Base-by-base conservation (phyloP, 37 sponge, comb jelly and placozoan species). In the Tethya wilhelma region DNA sequence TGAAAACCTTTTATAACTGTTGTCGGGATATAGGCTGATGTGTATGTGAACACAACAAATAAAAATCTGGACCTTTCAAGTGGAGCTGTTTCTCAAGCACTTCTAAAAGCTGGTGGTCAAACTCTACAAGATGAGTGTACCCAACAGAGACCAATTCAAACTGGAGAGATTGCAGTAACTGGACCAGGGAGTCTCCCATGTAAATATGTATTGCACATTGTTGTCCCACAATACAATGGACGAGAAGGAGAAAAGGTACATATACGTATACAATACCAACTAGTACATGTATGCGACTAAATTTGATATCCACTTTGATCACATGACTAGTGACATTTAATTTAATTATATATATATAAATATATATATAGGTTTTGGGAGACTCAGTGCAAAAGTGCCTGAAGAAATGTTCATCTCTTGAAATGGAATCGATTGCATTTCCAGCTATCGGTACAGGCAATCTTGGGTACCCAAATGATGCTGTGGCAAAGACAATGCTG, bases 1-100 rank as follows among this genome's bases (percentile, higher is more conserved):
- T n/a, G n/a, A n/a, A n/a, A n/a, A n/a, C n/a, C n/a, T n/a, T n/a
- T n/a, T n/a, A n/a, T n/a, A n/a, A n/a, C n/a, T n/a, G n/a, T n/a
- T n/a, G n/a, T n/a, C n/a, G n/a, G n/a, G n/a, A n/a, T n/a, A n/a
- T 57, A 91, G 91, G 91, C 77, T 72, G 83, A 91, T 65, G 86
- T 78, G 1, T 81, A 82, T 37, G 84, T 91, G 31, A 91, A 91
- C 67, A 78, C 87, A n/a, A 68, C 91, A 23, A 74, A 78, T 42
- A 9, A 1, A 1, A 40, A 77, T 17, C 74, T 91, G 25, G 69
- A 83, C 28, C 79, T 89, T 3, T 64, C 64, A 2, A 28, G 42
- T 22, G 91, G 91, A 28, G 66, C 63, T 28, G 79, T 91, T 23
- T 39, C 87, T 25, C 45, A 60, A 30, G 64, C 67, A 11, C 38